phyloP scores from a whole-genome alignment of 1,140 invertebrate genomes.

The Drosophila pseudoobscura region DNA sequence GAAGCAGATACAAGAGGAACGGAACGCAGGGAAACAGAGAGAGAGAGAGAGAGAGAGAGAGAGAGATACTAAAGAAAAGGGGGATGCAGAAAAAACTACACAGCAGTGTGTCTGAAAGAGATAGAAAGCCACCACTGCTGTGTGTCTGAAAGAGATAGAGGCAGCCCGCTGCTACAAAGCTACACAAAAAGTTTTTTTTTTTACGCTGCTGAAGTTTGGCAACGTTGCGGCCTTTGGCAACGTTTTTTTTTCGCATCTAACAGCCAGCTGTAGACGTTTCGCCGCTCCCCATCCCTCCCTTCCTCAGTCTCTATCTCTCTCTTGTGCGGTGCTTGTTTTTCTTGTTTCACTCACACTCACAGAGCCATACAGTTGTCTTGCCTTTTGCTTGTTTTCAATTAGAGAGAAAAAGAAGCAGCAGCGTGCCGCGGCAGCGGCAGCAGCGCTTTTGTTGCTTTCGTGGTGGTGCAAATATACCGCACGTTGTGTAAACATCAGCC shows the following conservation, averaged over 20 bases:
- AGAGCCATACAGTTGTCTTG: constrained; percentile 30
- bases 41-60: constrained; percentile 5
- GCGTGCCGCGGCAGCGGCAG: not conserved
- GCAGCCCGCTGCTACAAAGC: constrained; percentile 33
- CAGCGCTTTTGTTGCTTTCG: constrained; percentile 32
- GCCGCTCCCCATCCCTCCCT: too few relatives aligned
- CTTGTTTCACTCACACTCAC: constrained; percentile 55
- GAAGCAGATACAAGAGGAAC: constrained; percentile 16
- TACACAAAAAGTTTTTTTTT: constrained; percentile 51
- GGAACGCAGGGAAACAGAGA: too few relatives aligned
- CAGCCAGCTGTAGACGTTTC: constrained; percentile 66
- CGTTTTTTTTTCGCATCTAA: constrained; percentile 62
- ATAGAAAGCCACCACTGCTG: constrained; percentile 5
- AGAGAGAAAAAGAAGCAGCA: constrained; percentile 66
- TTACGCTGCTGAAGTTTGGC: constrained; percentile 56
- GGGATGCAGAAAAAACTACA: constrained; percentile 5
- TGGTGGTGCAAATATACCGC: constrained; percentile 62
- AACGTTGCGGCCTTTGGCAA: constrained; percentile 42
- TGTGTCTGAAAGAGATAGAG: constrained; percentile 30
- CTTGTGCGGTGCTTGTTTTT: constrained; percentile 60
- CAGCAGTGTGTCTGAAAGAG: not conserved
- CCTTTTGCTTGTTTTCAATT: constrained; percentile 78
- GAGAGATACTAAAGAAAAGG: not conserved
- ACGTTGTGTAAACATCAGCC: constrained; percentile 76
- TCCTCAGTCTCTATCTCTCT: too few relatives aligned